Base-by-base conservation (phyloP, 2,888 invertebrate species). In the Aporophyla lueneburgensis region DNA sequence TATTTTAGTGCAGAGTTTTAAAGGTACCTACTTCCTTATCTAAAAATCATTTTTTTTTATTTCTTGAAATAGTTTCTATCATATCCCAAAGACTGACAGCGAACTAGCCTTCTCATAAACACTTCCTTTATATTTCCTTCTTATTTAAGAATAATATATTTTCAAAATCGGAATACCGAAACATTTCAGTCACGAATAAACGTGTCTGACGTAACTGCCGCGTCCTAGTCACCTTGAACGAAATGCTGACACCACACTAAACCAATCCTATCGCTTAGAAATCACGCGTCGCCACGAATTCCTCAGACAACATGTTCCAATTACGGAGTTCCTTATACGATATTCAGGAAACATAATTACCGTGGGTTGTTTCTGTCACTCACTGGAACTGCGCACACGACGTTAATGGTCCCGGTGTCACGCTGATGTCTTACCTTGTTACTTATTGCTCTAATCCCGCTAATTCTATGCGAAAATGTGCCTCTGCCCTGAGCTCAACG, bases 291-390 rank as follows among this genome's bases (percentile, higher is more conserved):
- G 62, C 72, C 67, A 78, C 40, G 76, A 80, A 66, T 78, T 69
- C 56, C 75, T 54, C 61, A 72, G 62, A 67, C 75, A 81, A 81
- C 79, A 80, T 73, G 79, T 85, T 84, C 86, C 86, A 87, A 89
- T 88, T 86, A 84, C 86, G 70, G 81, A 87, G 84, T 88, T 86
- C 90, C 89, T 91, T 90, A 89, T 90, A 89, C 87, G 87, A 87
- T 89, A 91, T 92, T 92, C 93, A 91, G 89, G 87, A 86, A 89
- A 90, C 92, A 91, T 93, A 94, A 94, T 94, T 94, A 93, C 90
- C 81, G 86, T 87, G 88, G 86, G 92, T 92, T 93, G 93, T 92
- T 92, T 87, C 86, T 90, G 93, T 94, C 95, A 93, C 92, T 95
- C 93, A 90, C 85, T 89, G 85, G 83, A 84, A 75, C 71, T 85